Percentiles rank a stretch among this genome's conserved stretches.
These are phyloP conservation scores for Lathronympha strigana DNA, from an alignment of 2,888 invertebrate species.

Conservation along the genomic window DNA sequence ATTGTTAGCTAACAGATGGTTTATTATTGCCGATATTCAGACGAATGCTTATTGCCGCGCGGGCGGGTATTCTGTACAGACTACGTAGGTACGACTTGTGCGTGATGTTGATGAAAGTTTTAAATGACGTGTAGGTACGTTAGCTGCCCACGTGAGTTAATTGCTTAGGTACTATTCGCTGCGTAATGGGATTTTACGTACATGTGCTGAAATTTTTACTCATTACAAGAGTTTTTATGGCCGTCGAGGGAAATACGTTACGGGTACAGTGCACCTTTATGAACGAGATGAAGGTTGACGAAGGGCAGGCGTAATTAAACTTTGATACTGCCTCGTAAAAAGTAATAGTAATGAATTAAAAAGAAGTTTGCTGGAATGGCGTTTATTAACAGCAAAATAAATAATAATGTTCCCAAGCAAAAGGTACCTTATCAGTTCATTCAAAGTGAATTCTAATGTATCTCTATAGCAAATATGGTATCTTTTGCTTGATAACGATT, in stretches of 20 bases:
- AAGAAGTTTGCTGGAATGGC: slow-evolving; percentile 18
- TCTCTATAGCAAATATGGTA: background rate
- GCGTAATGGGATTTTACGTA: slow-evolving; percentile 52
- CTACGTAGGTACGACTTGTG: background rate
- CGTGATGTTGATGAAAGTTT: slow-evolving; percentile 30
- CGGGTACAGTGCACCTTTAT: slow-evolving; percentile 57
- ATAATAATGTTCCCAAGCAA: slow-evolving; percentile 12
- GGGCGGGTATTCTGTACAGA: slow-evolving; percentile 29
- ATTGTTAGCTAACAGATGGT: slow-evolving; percentile 78
- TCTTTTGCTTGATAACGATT: slow-evolving; percentile 1
- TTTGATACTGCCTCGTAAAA: slow-evolving; percentile 46
- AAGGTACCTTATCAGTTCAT: background rate
- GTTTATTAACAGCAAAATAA: slow-evolving; percentile 34
- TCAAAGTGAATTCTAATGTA: background rate
- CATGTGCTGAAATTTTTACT: slow-evolving; percentile 57
- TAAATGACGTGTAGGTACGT: slow-evolving; percentile 15
- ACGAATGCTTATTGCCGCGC: slow-evolving; percentile 52
- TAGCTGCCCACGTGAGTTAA: slow-evolving; percentile 30
- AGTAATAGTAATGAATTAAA: slow-evolving; percentile 37
- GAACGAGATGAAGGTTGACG: slow-evolving; percentile 60
- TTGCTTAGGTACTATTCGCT: slow-evolving; percentile 35
- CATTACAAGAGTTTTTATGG: slow-evolving; percentile 67
- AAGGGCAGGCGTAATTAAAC: slow-evolving; percentile 62
- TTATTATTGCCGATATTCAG: slow-evolving; percentile 63
- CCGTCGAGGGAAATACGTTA: slow-evolving; percentile 63